A percentile compares a stretch with the other conserved stretches of the same genome.
phyloP scores from a whole-genome alignment of 2,113 vertebrate genomes.

The Ibidorhyncha struthersii region DNA sequence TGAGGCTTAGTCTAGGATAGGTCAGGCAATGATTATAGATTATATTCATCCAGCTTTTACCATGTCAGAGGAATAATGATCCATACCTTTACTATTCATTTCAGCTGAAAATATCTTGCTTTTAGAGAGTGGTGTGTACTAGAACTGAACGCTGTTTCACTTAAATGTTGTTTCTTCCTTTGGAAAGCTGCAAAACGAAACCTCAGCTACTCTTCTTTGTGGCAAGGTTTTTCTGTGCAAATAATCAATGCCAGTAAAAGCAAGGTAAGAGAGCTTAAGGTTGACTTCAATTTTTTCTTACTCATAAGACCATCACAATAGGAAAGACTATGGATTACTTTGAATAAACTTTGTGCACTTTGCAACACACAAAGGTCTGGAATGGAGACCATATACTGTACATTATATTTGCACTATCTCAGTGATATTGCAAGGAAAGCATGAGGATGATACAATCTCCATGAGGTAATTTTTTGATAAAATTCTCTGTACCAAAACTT shows the following conservation, averaged over 20 bases:
- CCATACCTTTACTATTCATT: neutral
- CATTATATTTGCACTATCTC: neutral
- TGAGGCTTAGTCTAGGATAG: neutral
- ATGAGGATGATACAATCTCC: neutral
- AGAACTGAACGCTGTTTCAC: neutral
- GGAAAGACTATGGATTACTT: neutral
- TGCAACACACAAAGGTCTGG: neutral
- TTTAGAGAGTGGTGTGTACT: neutral
- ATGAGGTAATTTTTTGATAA: neutral
- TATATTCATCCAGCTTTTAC: neutral
- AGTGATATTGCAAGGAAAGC: neutral
- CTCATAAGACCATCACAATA: neutral
- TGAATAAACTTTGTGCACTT: neutral
- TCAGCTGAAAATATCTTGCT: neutral
- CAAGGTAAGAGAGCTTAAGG: neutral
- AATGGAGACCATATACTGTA: neutral
- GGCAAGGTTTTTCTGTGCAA: neutral
- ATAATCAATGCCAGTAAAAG: neutral
- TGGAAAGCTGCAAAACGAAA: neutral
- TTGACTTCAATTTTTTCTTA: neutral
- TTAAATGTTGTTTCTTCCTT: neutral
- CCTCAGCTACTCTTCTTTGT: neutral
- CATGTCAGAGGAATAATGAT: neutral
- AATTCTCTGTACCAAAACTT: neutral
- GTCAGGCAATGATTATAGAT: accelerated